Conservation (phyloP, 1,140 invertebrate species). For the Achatina immaculata region DNA sequence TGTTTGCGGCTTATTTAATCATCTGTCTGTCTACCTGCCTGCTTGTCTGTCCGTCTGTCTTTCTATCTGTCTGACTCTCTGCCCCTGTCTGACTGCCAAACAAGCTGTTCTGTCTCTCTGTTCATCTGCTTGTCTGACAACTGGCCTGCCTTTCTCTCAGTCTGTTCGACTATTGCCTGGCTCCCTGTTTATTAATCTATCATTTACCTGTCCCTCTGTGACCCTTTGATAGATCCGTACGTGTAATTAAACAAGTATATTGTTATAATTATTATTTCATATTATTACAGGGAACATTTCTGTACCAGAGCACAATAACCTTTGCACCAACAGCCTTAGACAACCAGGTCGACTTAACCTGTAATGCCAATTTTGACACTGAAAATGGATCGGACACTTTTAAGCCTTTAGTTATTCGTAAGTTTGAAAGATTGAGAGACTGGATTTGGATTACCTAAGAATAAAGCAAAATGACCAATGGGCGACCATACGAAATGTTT, state of each 20-base stretch:
- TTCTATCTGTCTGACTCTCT: background rate
- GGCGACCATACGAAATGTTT: too few species aligned
- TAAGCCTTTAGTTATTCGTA: background rate
- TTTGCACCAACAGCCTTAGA: slow-evolving; percentile 1
- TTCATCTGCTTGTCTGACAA: background rate
- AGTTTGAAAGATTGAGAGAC: background rate
- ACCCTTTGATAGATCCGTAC: too few species aligned
- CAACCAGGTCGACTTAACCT: background rate
- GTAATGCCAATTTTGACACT: background rate
- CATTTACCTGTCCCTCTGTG: background rate
- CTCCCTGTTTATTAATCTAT: background rate
- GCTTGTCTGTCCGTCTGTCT: background rate
- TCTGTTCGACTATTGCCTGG: background rate
- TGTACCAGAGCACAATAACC: background rate
- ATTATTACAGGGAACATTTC: background rate
- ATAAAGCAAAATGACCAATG: too few species aligned
- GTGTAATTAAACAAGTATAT: too few species aligned
- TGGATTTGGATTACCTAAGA: too few species aligned
- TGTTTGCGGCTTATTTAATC: background rate
- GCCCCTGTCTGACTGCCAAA: background rate
- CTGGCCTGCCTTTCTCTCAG: background rate
- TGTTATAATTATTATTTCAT: too few species aligned
- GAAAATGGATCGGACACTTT: background rate
- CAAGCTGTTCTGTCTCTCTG: background rate
- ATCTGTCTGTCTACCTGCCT: background rate